phyloP scores from a whole-genome alignment of 2,113 vertebrate species.

The Sinocyclocheilus maitianheensis region DNA sequence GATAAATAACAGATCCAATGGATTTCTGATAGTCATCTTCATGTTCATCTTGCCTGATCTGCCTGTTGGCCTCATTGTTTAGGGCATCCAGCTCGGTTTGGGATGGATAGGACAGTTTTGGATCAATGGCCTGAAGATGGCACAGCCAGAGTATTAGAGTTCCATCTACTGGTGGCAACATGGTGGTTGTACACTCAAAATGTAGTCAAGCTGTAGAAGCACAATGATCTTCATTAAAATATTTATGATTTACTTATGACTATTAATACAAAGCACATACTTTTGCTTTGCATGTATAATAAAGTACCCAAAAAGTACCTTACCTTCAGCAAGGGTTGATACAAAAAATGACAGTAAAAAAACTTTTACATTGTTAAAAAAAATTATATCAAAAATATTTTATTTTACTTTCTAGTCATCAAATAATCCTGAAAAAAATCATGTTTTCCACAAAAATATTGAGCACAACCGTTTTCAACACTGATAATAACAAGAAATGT shows the following conservation, averaged over 20 bases:
- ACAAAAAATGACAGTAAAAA: background rate
- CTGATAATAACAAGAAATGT: too few relatives aligned
- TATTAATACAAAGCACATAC: too few relatives aligned
- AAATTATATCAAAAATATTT: too few relatives aligned
- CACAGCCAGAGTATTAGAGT: background rate
- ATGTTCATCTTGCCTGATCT: constrained; percentile 58
- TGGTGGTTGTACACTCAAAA: background rate
- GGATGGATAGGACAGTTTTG: constrained; percentile 51
- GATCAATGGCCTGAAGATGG: constrained; percentile 62
- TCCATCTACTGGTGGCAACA: constrained; percentile 47
- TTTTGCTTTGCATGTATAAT: background rate
- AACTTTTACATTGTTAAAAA: too few relatives aligned
- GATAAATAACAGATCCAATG: constrained; percentile 29
- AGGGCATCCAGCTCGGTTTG: constrained; percentile 48
- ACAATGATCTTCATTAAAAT: too few relatives aligned
- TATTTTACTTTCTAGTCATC: too few relatives aligned
- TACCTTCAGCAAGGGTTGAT: background rate
- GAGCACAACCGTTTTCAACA: too few relatives aligned
- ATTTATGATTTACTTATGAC: too few relatives aligned
- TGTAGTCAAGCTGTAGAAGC: too few relatives aligned
- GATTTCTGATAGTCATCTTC: constrained; percentile 69
- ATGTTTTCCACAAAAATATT: too few relatives aligned
- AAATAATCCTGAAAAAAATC: too few relatives aligned
- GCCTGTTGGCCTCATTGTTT: constrained; percentile 50
- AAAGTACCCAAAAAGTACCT: background rate